Conservation (phyloP, 2,888 invertebrate genomes). For the Chymomyza caudatula region DNA sequence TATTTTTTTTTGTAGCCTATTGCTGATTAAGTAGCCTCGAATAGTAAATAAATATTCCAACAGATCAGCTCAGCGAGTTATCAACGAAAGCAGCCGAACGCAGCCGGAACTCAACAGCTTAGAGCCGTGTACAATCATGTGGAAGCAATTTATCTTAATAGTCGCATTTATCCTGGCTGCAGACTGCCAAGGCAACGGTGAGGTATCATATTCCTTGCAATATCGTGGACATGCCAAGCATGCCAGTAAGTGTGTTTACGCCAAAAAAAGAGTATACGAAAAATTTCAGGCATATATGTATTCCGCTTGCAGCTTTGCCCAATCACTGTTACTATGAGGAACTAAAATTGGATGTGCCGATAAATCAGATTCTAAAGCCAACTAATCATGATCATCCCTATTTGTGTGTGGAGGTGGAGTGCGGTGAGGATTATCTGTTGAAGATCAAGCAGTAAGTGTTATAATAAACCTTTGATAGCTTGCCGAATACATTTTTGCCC, state of each 20-base stretch:
- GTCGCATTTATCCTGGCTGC: neutral
- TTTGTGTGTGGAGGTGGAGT: constrained; percentile 55
- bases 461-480: neutral
- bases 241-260: constrained; percentile 41
- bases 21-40: neutral
- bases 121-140: neutral
- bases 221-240: constrained; percentile 61
- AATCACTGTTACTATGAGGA: constrained; percentile 62
- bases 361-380: constrained; percentile 50
- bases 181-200: neutral
- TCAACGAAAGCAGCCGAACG: neutral
- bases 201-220: constrained; percentile 36
- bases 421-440: constrained; percentile 66
- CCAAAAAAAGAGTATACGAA: neutral
- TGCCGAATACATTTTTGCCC: neutral
- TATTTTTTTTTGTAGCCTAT: no score
- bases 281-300: neutral
- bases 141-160: neutral
- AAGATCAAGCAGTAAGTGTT: constrained; percentile 63
- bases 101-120: constrained; percentile 4
- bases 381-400: constrained; percentile 34
- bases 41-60: neutral
- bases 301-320: constrained; percentile 34
- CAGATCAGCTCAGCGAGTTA: neutral
- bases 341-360: constrained; percentile 49